Base-by-base conservation (phyloP, 2,888 invertebrate genomes). In the Limnephilus marmoratus region DNA sequence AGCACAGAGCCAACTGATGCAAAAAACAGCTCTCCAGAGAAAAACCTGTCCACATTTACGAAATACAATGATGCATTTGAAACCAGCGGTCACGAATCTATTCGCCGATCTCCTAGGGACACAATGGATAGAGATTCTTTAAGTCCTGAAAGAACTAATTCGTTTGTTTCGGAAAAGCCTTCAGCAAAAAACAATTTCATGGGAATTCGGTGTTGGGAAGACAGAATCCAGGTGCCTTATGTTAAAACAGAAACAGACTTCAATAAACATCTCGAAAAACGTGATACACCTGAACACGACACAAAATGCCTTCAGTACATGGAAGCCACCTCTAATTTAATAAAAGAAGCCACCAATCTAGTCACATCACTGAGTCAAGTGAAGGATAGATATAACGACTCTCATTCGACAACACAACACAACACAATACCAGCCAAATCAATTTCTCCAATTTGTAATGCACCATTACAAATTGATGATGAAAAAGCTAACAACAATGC, bases 311-410 rank as follows among this genome's bases (percentile, higher is more conserved):
- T 94, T 24, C 94, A 94, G 53, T 95, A 95, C 94, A 93, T 95
- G 53, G 94, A 94, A 93, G 95, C 95, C 0, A 95, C 96, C 94
- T 94, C 95, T 3, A 94, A 94, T 68, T 96, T 96, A 93, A 94
- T 96, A 92, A 95, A 95, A 93, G 95, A 96, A 94, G 95, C 95
- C 4, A 95, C 95, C 12, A 94, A 94, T 92, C 92, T 96, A 29
- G 95, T 96, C 94, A 94, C 94, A 5, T 95, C 95, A 93, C 92
- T 96, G 49, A 94, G 94, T 13, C 94, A 94, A 53, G 94, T 94
- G 31, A 90, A 49, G 37, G 31, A 34, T 37, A 34, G 31, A 68
- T 29, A 29, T 15, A 5, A 31, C 45, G 34, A 53, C 34, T 34
- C 34, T 37, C n/a, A 31, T 49, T n/a, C 68, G 82, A 49, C n/a